These are phyloP conservation scores for Teleogryllus occipitalis DNA, from an alignment of 1,140 invertebrate species.

Conservation along the genomic window DNA sequence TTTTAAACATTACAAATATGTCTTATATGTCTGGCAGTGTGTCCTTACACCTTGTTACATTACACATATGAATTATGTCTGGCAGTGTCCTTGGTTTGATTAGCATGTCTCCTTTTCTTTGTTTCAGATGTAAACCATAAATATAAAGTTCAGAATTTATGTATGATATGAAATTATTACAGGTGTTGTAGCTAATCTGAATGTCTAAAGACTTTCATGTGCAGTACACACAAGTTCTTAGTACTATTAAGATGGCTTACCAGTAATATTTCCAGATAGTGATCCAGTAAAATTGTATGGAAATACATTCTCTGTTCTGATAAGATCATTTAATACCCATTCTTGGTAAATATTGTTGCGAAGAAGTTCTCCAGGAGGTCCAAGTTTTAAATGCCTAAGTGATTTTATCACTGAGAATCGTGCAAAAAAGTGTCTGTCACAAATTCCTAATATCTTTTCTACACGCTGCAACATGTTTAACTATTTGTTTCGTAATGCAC, in stretches of 20 bases:
- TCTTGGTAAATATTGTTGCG: slow-evolving; percentile 45
- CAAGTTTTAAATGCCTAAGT: slow-evolving; percentile 32
- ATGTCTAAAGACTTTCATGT: not conserved
- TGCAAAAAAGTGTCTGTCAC: slow-evolving; percentile 33
- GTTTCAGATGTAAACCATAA: too few relatives aligned
- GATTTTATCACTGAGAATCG: slow-evolving; percentile 28
- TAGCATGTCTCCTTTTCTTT: too few relatives aligned
- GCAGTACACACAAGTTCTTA: not conserved
- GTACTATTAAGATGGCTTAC: not conserved
- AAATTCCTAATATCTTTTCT: slow-evolving; percentile 35
- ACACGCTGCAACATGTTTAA: not conserved
- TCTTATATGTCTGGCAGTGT: too few relatives aligned
- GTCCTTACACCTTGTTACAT: too few relatives aligned
- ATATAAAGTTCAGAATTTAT: too few relatives aligned
- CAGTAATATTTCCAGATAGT: not conserved
- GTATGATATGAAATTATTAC: too few relatives aligned
- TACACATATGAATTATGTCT: too few relatives aligned
- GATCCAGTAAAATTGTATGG: slow-evolving; percentile 25
- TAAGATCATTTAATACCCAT: slow-evolving; percentile 46
- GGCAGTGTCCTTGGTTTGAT: too few relatives aligned
- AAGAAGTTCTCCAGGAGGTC: slow-evolving; percentile 44
- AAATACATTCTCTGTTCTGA: slow-evolving; percentile 44
- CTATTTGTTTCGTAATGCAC: not conserved
- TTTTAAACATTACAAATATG: too few relatives aligned
- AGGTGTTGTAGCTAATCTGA: not conserved